Percentiles rank a stretch among this genome's conserved stretches.
These are phyloP conservation scores for Cynocephalus volans DNA, from an alignment of 2,113 vertebrate species.

Conservation along the genomic window DNA sequence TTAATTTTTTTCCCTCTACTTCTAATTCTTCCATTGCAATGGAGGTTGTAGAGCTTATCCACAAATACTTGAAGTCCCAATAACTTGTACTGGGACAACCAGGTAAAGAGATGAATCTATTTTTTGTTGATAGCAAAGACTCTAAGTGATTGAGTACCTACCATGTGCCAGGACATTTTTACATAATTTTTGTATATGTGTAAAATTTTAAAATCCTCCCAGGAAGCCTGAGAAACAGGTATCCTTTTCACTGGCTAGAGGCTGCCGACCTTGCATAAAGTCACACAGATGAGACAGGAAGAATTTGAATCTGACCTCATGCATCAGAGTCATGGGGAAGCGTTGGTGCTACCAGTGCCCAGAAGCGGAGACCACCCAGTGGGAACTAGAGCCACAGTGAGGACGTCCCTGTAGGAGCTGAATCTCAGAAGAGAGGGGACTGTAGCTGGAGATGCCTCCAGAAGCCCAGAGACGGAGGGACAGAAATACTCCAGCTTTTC, in stretches of 20 bases:
- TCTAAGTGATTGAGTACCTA: background rate
- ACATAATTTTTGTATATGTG: background rate
- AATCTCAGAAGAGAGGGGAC: background rate
- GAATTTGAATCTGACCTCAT: background rate
- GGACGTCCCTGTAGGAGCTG: background rate
- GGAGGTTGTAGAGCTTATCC: background rate
- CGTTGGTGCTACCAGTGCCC: fast-evolving
- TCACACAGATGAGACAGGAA: background rate
- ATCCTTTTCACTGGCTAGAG: background rate
- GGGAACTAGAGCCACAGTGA: background rate
- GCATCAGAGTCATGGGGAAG: background rate
- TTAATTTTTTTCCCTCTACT: background rate
- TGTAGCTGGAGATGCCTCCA: background rate
- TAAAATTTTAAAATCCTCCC: background rate
- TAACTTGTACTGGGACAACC: background rate
- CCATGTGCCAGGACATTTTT: background rate
- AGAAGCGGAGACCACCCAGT: background rate
- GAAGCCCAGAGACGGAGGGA: background rate
- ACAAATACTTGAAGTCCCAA: background rate
- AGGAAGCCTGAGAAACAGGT: background rate
- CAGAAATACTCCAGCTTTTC: background rate
- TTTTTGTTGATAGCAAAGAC: background rate
- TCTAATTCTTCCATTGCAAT: background rate
- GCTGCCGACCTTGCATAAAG: background rate
- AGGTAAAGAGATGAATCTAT: background rate